Evolutionary conservation across 2,797 vertebrate species (phyloP).

Genomic region (Neopelma chrysocephalum): DNA sequence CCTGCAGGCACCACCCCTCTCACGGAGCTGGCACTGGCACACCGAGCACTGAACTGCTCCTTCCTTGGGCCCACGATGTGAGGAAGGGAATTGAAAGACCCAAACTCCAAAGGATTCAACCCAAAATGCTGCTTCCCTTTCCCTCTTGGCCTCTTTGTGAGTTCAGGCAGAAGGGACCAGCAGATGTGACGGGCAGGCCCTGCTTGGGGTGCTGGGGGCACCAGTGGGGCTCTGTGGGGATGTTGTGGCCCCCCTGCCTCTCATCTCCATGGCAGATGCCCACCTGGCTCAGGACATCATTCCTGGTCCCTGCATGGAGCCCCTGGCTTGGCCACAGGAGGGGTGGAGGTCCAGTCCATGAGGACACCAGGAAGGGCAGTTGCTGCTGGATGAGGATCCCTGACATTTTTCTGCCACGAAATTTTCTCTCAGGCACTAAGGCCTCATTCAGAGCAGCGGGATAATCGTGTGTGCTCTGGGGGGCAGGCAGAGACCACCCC

Average conservation of each 20-base stretch:
- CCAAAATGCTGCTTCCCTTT: fast-evolving
- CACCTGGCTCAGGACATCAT: fast-evolving
- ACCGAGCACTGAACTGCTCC: not conserved
- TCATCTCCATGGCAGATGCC: fast-evolving
- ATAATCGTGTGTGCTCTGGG: fast-evolving
- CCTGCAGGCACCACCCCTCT: not conserved
- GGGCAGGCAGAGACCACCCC: fast-evolving
- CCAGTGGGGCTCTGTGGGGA: fast-evolving
- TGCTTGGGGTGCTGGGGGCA: not conserved
- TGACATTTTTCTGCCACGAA: not conserved
- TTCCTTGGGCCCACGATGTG: fast-evolving
- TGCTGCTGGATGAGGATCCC: not conserved
- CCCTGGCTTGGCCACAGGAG: fast-evolving
- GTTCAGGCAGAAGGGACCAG: not conserved
- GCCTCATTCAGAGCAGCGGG: fast-evolving
- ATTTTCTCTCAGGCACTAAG: not conserved
- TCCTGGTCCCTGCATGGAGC: fast-evolving
- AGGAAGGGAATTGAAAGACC: fast-evolving
- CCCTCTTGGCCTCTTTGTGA: fast-evolving
- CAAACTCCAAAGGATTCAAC: not conserved
- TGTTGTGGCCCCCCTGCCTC: not conserved
- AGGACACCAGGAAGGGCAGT: fast-evolving
- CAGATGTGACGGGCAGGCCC: fast-evolving
- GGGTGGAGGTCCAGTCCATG: not conserved
- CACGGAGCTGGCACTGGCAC: fast-evolving